phyloP scores from a whole-genome alignment of 2,888 invertebrate genomes.

The Tinea trinotella region DNA sequence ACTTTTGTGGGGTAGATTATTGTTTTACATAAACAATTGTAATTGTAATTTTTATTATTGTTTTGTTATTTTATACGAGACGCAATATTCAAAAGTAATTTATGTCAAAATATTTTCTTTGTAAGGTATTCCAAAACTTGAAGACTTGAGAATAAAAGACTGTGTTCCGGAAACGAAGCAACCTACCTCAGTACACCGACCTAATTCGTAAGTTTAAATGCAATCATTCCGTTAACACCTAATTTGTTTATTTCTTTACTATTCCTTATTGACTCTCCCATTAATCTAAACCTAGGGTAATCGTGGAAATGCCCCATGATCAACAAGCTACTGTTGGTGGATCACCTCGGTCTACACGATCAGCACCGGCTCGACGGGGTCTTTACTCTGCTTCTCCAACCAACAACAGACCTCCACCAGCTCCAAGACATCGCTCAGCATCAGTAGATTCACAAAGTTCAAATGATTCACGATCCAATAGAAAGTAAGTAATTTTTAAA shows the following conservation, averaged over 20 bases:
- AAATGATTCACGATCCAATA: slow-evolving; percentile 84
- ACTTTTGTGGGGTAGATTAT: neutral
- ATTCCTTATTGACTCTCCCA: slow-evolving; percentile 15
- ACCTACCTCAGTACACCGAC: slow-evolving; percentile 66
- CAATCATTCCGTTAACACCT: slow-evolving; percentile 20
- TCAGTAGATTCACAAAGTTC: slow-evolving; percentile 93
- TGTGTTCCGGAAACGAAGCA: slow-evolving; percentile 64
- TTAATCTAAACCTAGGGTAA: neutral
- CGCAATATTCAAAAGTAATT: too few relatives aligned
- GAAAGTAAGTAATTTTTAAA: slow-evolving; percentile 75
- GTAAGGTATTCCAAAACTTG: slow-evolving; percentile 58
- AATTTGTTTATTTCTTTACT: slow-evolving; percentile 21
- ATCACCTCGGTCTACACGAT: slow-evolving; percentile 86
- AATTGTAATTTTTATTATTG: neutral
- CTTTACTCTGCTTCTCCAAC: slow-evolving; percentile 81
- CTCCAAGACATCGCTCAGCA: slow-evolving; percentile 82
- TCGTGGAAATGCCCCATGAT: slow-evolving; percentile 24
- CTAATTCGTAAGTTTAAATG: slow-evolving; percentile 55
- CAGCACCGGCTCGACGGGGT: slow-evolving; percentile 82
- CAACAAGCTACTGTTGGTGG: slow-evolving; percentile 51
- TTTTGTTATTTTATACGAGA: too few relatives aligned
- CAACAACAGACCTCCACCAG: slow-evolving; percentile 86
- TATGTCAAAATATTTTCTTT: neutral
- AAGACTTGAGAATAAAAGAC: slow-evolving; percentile 72
- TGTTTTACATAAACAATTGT: neutral